A percentile compares a stretch with the other conserved stretches of the same genome.
These are phyloP conservation scores for Sialis fuliginosa DNA, from an alignment of 2,888 invertebrate genomes.

Conservation along the genomic window DNA sequence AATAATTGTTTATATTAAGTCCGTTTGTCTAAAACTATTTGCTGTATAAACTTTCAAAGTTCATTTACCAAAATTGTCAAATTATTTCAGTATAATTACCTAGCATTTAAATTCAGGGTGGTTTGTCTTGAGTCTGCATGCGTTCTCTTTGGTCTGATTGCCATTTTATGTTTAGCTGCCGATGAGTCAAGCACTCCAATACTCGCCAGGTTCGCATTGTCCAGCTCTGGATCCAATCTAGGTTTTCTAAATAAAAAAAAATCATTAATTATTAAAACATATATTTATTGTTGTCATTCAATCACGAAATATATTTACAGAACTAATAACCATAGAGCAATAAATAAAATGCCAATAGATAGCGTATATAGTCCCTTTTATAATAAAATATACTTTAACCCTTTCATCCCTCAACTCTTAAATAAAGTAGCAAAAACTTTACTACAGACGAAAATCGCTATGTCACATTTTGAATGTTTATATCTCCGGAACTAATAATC, in stretches of 20 bases:
- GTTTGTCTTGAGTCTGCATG: conserved; percentile 34
- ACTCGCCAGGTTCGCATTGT: conserved; percentile 31
- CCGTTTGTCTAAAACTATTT: too few relatives aligned
- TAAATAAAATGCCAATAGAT: too few relatives aligned
- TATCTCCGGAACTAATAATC: too few relatives aligned
- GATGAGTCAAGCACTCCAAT: conserved; percentile 46
- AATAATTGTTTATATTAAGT: too few relatives aligned
- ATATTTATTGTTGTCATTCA: background rate
- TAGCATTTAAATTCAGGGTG: conserved; percentile 21
- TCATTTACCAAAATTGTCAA: background rate
- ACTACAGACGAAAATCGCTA: too few relatives aligned
- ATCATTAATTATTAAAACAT: background rate
- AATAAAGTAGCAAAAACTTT: background rate
- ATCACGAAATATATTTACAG: background rate
- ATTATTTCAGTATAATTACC: conserved; percentile 17
- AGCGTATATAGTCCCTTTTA: too few relatives aligned
- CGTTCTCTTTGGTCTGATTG: conserved; percentile 53
- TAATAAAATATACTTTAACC: background rate
- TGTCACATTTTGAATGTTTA: too few relatives aligned
- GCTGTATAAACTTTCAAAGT: too few relatives aligned
- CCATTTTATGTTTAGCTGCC: conserved; percentile 57
- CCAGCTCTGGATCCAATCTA: conserved; percentile 40
- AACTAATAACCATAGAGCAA: too few relatives aligned
- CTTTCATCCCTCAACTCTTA: background rate
- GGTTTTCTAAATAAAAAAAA: conserved; percentile 24